Base-by-base conservation (phyloP, 2,888 invertebrate species). In the Pardosa pseudoannulata region DNA sequence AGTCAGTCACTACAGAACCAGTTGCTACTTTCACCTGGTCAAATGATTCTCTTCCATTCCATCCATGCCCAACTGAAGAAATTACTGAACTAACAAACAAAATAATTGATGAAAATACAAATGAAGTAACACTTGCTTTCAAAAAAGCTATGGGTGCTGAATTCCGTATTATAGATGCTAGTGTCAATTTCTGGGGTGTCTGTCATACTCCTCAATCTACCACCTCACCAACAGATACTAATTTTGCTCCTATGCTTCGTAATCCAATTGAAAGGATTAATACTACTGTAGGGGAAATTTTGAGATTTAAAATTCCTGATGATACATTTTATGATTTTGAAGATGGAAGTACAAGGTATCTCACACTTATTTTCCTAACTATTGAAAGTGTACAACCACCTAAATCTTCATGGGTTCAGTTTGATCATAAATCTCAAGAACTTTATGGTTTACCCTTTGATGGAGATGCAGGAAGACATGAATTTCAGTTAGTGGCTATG, bases 221-320 rank as follows among this genome's bases (percentile, higher is more conserved):
- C 9, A 86, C 88, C 31, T 81, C 81, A 19, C 87, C 89, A 32
- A 89, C 89, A 7, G 85, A 88, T 39, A 70, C 88, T 3, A 89
- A 89, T 19, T 89, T 89, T 64, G 68, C 88, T 67, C 97, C 97
- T 1, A 93, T 95, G 90, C 93, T 96, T 1, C 93, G 96, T 88
- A 97, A 96, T 92, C 96, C 95, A 90, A 95, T 98, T 31, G 96
- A 96, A 92, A 94, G 94, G 87, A 93, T 97, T 79, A 95, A 95
- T 88, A 96, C 96, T 64, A 95, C 95, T 1, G 95, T 95, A 19
- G 97, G 97, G 28, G 95, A 95, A 90, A 93, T 97, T 89, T 94
- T 96, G 41, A 93, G 96, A 90, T 95, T 94, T 91, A 93, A 94
- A 65, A 95, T 98, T 89, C 97, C 97, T 0, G 93, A 94, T 19